These are phyloP conservation scores for Drosophila prosaltans DNA, from an alignment of 1,140 invertebrate species.

Conservation along the genomic window DNA sequence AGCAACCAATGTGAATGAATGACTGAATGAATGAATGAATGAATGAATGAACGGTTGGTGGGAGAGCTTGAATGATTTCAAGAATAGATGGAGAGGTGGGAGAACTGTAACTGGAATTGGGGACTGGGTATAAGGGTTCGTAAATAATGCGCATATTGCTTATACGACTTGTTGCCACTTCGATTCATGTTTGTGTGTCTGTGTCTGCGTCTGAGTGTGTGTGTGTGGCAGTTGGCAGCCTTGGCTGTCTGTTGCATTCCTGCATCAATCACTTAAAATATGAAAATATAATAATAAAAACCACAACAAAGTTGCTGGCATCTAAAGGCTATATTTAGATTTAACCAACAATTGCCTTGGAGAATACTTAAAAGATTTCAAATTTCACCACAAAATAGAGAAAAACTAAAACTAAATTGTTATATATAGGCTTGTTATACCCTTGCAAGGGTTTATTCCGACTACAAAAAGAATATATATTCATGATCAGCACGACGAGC, in stretches of 20 bases:
- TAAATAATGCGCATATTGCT: slow-evolving; percentile 57
- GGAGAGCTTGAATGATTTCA: background rate
- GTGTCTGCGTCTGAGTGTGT: background rate
- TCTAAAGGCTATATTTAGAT: background rate
- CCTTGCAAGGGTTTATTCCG: too few relatives aligned
- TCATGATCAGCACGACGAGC: too few relatives aligned
- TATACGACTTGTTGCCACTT: slow-evolving; percentile 53
- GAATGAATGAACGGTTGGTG: background rate
- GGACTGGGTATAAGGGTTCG: slow-evolving; percentile 16
- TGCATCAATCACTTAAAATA: background rate
- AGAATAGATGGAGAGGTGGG: background rate
- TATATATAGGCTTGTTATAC: too few relatives aligned
- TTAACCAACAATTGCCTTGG: background rate
- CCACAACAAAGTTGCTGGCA: background rate
- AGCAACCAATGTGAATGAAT: slow-evolving; percentile 24
- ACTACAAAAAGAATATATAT: too few relatives aligned
- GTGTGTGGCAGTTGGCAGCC: background rate
- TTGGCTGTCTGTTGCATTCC: slow-evolving; percentile 3
- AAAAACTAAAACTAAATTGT: too few relatives aligned
- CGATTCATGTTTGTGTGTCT: background rate
- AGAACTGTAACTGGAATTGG: background rate
- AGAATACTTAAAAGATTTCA: too few relatives aligned
- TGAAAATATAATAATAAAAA: background rate
- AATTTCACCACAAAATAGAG: too few relatives aligned
- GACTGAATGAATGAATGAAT: background rate